phyloP scores from a whole-genome alignment of 2,888 invertebrate species.

The Drosophila maculinotata region DNA sequence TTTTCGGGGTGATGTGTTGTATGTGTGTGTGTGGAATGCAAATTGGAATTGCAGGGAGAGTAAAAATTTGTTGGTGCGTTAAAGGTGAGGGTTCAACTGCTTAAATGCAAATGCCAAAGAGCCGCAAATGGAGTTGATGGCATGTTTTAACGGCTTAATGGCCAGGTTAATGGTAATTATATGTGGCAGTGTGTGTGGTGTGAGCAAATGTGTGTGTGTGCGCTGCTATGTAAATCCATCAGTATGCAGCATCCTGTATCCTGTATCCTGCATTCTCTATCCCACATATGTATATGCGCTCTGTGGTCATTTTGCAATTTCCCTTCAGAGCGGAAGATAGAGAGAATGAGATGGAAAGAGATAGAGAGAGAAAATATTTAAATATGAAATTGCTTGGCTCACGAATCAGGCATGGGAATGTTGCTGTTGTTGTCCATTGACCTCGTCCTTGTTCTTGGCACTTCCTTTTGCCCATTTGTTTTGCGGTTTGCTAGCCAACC shows the following conservation, averaged over 20 bases:
- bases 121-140: slow-evolving; percentile 18
- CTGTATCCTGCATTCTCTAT: not conserved
- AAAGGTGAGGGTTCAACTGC: slow-evolving; percentile 16
- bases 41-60: slow-evolving; percentile 25
- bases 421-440: slow-evolving; percentile 17
- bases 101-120: slow-evolving; percentile 28
- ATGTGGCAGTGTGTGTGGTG: slow-evolving; percentile 4
- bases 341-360: not conserved
- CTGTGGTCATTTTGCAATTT: slow-evolving; percentile 9
- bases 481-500: slow-evolving; percentile 50
- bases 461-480: slow-evolving; percentile 67
- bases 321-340: not conserved
- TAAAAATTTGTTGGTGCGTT: slow-evolving; percentile 12
- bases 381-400: slow-evolving; percentile 27
- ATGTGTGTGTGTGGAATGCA: slow-evolving; percentile 23
- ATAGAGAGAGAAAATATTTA: slow-evolving; percentile 13
- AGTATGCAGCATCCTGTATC: not conserved
- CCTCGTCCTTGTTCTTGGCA: slow-evolving; percentile 52
- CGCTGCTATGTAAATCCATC: slow-evolving; percentile 18
- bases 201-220: not conserved
- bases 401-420: slow-evolving; percentile 9
- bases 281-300: not conserved
- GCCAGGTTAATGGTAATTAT: slow-evolving; percentile 58
- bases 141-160: slow-evolving; percentile 37
- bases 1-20: slow-evolving; percentile 11